phyloP scores from a whole-genome alignment of 2,797 vertebrate species.

The Eupleurogrammus muticus region DNA sequence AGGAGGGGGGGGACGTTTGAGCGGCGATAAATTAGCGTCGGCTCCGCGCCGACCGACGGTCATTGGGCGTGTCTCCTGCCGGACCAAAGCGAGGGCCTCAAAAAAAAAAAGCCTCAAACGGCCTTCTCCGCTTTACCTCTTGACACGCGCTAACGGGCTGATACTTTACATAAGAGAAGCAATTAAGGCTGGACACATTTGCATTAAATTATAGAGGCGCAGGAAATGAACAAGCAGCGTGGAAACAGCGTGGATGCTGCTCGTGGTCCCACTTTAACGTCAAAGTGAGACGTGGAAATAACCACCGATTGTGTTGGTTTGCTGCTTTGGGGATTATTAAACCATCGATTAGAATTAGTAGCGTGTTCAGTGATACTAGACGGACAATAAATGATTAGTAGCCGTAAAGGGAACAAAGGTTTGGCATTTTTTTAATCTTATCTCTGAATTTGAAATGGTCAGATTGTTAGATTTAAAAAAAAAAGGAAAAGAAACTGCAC shows the following conservation, averaged over 20 bases:
- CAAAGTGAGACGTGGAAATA: neutral
- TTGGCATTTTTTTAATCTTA: slow-evolving; percentile 12
- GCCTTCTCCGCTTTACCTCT: slow-evolving; percentile 54
- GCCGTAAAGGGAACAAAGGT: slow-evolving; percentile 1
- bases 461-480: neutral
- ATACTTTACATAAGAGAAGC: slow-evolving; percentile 27
- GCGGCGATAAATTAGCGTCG: slow-evolving; percentile 67
- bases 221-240: slow-evolving; percentile 5
- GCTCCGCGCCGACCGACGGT: slow-evolving; percentile 65
- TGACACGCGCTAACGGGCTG: slow-evolving; percentile 42
- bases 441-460: slow-evolving; percentile 14
- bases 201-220: slow-evolving; percentile 29
- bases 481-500: slow-evolving; percentile 7
- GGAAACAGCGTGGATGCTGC: slow-evolving; percentile 4
- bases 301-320: neutral
- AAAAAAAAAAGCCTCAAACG: slow-evolving; percentile 54
- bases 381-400: slow-evolving; percentile 43
- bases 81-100: slow-evolving; percentile 72
- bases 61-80: slow-evolving; percentile 85
- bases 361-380: neutral
- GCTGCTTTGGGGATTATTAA: neutral
- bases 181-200: slow-evolving; percentile 52
- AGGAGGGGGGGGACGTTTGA: slow-evolving; percentile 41
- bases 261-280: neutral
- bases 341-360: neutral